These are phyloP conservation scores for Fistularia commersonii DNA, from an alignment of 2,797 vertebrate species.

Conservation along the genomic window DNA sequence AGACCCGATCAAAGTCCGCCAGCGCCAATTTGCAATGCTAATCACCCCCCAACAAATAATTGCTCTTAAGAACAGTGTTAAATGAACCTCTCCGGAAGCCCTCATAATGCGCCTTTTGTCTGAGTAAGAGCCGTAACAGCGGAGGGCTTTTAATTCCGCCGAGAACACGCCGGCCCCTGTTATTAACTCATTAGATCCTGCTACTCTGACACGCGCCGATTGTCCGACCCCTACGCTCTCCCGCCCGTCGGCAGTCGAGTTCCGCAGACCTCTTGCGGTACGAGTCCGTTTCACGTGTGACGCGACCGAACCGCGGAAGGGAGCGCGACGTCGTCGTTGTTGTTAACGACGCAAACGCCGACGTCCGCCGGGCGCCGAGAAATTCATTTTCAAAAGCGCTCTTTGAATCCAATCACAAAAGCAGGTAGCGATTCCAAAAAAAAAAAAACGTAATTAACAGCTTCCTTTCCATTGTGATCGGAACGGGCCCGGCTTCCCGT, in stretches of 20 bases:
- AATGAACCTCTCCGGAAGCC: conserved; percentile 61
- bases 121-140: conserved; percentile 60
- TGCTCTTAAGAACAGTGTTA: conserved; percentile 69
- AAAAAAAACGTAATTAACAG: conserved; percentile 71
- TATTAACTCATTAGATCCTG: conserved; percentile 68
- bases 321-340: too few species aligned
- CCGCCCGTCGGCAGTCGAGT: too few species aligned
- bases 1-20: conserved; percentile 72
- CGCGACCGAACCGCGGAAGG: too few species aligned
- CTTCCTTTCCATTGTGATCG: conserved; percentile 69
- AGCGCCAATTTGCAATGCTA: conserved; percentile 75
- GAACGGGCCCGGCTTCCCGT: conserved; percentile 60
- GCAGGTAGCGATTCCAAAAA: conserved; percentile 62
- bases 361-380: conserved; percentile 44
- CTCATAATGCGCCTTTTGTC: conserved; percentile 69
- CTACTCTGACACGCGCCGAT: conserved; percentile 55
- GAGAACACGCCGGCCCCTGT: conserved; percentile 60
- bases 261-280: too few species aligned
- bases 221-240: conserved; percentile 43
- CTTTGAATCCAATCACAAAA: conserved; percentile 45
- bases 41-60: conserved; percentile 69
- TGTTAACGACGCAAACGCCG: conserved; percentile 32
- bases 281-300: too few species aligned
- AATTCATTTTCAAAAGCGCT: conserved; percentile 40
- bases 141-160: conserved; percentile 57